Percentiles rank a stretch among this genome's conserved stretches.
phyloP scores from a whole-genome alignment of 2,113 vertebrate genomes.

The Phalacrocorax pelagicus region DNA sequence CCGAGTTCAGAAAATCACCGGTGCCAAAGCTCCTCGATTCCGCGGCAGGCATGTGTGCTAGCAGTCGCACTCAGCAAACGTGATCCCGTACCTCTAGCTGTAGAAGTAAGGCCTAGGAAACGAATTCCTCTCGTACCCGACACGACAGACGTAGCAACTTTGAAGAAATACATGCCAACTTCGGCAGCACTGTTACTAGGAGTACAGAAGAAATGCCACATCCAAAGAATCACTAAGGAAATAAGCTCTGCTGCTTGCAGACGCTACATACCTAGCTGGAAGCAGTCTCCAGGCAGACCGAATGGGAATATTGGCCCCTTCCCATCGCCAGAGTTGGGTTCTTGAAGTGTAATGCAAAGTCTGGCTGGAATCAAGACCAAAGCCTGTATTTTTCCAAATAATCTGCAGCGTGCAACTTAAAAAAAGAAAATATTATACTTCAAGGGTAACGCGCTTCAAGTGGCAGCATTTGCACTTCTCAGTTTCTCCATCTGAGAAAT shows the following conservation, averaged over 20 bases:
- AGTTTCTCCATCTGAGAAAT: not conserved
- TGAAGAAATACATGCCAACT: not conserved
- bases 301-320: not conserved
- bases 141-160: not conserved
- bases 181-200: not conserved
- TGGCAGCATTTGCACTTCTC: not conserved
- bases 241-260: slow-evolving; percentile 11
- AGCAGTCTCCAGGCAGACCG: not conserved
- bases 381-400: not conserved
- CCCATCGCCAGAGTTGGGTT: not conserved
- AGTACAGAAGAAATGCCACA: not conserved
- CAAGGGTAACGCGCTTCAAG: rapidly evolving
- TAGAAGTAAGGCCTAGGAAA: not conserved
- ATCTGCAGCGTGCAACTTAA: rapidly evolving
- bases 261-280: not conserved
- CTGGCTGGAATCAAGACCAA: slow-evolving; percentile 1
- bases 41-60: not conserved
- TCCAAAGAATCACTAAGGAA: slow-evolving; percentile 41
- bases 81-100: rapidly evolving
- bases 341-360: not conserved
- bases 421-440: not conserved
- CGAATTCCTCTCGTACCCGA: not conserved
- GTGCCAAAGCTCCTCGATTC: rapidly evolving
- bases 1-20: not conserved
- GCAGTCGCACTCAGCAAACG: not conserved